Conservation (phyloP, 2,797 vertebrate genomes). For the Percopsis omiscomaycus region DNA sequence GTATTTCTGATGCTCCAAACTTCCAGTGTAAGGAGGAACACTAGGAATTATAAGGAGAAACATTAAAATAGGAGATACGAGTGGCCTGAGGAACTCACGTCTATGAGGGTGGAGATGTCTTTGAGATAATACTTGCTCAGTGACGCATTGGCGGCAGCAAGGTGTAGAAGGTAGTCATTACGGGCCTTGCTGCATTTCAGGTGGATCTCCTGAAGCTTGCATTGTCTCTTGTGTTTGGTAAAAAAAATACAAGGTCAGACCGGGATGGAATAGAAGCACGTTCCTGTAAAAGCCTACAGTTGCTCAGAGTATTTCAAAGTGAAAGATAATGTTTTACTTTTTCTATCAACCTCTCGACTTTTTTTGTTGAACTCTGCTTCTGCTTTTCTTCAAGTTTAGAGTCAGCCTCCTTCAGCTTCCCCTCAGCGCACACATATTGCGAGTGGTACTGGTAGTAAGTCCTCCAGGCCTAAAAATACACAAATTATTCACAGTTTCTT, state of each 20-base stretch:
- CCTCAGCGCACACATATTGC: slow-evolving; percentile 79
- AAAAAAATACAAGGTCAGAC: slow-evolving; percentile 15
- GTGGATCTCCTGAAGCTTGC: slow-evolving; percentile 82
- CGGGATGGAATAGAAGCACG: not conserved
- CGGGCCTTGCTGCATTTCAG: slow-evolving; percentile 87
- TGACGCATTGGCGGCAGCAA: slow-evolving; percentile 83
- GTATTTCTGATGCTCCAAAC: no score
- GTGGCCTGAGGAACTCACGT: slow-evolving; percentile 73
- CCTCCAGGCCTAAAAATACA: slow-evolving; percentile 76
- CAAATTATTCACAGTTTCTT: slow-evolving; percentile 1
- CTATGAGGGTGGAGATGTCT: slow-evolving; percentile 81
- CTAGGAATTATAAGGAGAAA: no score
- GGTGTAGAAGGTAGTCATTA: slow-evolving; percentile 87
- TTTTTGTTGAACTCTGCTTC: slow-evolving; percentile 81
- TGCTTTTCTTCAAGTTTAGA: slow-evolving; percentile 82
- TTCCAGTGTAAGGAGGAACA: no score
- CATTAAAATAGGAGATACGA: no score
- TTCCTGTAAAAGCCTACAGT: not conserved
- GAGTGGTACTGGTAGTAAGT: slow-evolving; percentile 83
- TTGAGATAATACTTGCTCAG: slow-evolving; percentile 85
- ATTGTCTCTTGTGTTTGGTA: slow-evolving; percentile 75
- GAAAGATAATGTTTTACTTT: slow-evolving; percentile 73
- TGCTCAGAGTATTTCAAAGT: not conserved
- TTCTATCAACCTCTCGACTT: slow-evolving; percentile 84
- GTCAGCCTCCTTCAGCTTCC: slow-evolving; percentile 86